Evolutionary conservation across 1,140 invertebrate species (phyloP), one percentile per base, ranked within the genome.

Genomic region (Drosophila ambigua): DNA sequence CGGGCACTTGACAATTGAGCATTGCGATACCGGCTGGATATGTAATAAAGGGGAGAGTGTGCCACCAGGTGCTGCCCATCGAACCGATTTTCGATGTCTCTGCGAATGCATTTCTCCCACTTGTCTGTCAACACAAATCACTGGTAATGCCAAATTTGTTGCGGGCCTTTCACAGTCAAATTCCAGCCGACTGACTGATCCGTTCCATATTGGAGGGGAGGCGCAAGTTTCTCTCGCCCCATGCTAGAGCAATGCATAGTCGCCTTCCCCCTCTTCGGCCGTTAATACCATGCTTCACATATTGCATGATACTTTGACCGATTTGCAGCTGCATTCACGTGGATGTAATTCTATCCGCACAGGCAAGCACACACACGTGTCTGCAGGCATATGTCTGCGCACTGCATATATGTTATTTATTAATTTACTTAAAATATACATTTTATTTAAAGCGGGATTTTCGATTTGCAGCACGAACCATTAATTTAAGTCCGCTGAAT

Each of bases 1-100:
- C 44, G 20, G 65, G 43, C 67, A 69, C 51, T 69, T 57, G 45
- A 58, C 66, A 69, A 68, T 52, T 64, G 53, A 15, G 39, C 53
- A 57, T 35, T 28, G 59, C 16, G 20, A 59, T 59, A 41, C 13
- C 7, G 8, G 8, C 31, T 31, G 31, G 31, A 1, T 31, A 31
- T 31, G 8, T 31, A 9, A 9, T 31, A 9, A 9, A 2, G 31
- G 8, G 6, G 26, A 7, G 28, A 7, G 6, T 3, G 0, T 4
- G 23, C 8, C 8, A 0, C 9, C 26, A 28, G 8, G 23, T 2
- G 4, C 23, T 24, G 11, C 35, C 9, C 11, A 39, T 39, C 35
- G 35, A 5, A 13, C 35, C 35, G 35, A 39, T 39, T 4, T 39
- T 13, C 35, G 35, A 39, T 39, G 35, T 39, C 35, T 13, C 35